Conservation (phyloP, 64 coral and sea anemone genomes). For the Montipora foliosa region DNA sequence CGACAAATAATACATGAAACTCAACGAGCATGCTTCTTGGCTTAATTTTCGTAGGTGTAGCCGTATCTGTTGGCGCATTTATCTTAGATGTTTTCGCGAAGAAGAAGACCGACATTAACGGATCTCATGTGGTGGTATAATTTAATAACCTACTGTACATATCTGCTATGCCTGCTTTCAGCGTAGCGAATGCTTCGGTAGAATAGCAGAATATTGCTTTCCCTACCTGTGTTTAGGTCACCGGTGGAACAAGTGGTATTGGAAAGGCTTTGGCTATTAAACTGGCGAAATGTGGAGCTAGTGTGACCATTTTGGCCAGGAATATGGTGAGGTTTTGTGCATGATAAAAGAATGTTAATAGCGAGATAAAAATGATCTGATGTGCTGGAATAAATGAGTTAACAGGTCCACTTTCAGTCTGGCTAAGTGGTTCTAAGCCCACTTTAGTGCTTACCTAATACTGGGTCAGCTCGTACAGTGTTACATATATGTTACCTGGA, state of each 20-base stretch:
- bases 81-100: not conserved
- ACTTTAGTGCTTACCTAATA: too few relatives aligned
- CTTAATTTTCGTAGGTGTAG: not conserved
- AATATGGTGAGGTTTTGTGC: constrained; percentile 82
- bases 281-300: constrained; percentile 77
- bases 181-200: too few relatives aligned
- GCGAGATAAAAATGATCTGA: too few relatives aligned
- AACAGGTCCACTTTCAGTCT: too few relatives aligned
- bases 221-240: constrained; percentile 60
- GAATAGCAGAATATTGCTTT: not conserved
- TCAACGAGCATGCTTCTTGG: not conserved
- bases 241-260: constrained; percentile 95
- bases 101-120: constrained; percentile 24
- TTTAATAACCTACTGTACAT: not conserved
- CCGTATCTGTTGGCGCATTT: not conserved
- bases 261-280: constrained; percentile 85
- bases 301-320: constrained; percentile 85
- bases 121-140: constrained; percentile 30
- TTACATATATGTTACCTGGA: too few relatives aligned
- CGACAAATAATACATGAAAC: not conserved
- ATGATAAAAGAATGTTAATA: not conserved
- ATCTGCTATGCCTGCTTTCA: too few relatives aligned
- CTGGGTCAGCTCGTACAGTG: too few relatives aligned
- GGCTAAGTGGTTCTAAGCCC: too few relatives aligned
- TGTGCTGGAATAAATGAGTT: too few relatives aligned